phyloP scores from a whole-genome alignment of 1,140 invertebrate genomes.

The Drosophila guanche region DNA sequence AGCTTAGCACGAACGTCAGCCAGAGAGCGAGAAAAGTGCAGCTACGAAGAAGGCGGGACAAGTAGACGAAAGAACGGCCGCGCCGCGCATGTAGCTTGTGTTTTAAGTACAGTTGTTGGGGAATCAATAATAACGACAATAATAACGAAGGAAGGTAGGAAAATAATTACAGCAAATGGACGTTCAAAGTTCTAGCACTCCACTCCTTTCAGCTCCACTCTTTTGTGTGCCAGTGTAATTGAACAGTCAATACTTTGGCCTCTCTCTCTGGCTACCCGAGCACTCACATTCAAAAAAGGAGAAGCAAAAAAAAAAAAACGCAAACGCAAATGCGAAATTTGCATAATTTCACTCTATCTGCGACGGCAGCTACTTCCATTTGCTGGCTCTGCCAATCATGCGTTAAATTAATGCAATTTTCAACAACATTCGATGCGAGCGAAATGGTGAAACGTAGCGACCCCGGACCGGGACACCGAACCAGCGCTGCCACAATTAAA shows the following conservation, averaged over 20 bases:
- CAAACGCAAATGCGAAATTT: conserved; percentile 30
- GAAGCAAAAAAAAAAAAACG: conserved; percentile 12
- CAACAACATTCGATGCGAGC: conserved; percentile 39
- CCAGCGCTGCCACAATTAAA: conserved; percentile 59
- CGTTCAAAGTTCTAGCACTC: too few species aligned
- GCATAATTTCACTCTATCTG: conserved; percentile 61
- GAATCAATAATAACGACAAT: too few species aligned
- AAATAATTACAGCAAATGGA: too few species aligned
- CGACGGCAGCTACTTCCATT: conserved; percentile 47
- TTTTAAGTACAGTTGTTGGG: too few species aligned
- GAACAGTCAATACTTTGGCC: conserved; percentile 22
- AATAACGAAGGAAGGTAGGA: too few species aligned
- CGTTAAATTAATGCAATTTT: conserved; percentile 82
- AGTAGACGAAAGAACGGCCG: too few species aligned
- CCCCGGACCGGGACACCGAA: not conserved
- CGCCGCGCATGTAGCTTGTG: too few species aligned
- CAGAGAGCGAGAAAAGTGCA: too few species aligned
- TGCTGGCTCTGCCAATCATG: conserved; percentile 64
- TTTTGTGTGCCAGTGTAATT: conserved; percentile 53
- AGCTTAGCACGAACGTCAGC: too few species aligned
- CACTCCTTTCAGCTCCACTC: not conserved
- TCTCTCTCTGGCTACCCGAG: not conserved
- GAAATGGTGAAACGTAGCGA: conserved; percentile 31
- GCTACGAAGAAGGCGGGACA: too few species aligned
- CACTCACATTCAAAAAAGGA: conserved; percentile 7